These are phyloP conservation scores for Bagarius yarrelli DNA, from an alignment of 2,113 vertebrate genomes.

Conservation along the genomic window DNA sequence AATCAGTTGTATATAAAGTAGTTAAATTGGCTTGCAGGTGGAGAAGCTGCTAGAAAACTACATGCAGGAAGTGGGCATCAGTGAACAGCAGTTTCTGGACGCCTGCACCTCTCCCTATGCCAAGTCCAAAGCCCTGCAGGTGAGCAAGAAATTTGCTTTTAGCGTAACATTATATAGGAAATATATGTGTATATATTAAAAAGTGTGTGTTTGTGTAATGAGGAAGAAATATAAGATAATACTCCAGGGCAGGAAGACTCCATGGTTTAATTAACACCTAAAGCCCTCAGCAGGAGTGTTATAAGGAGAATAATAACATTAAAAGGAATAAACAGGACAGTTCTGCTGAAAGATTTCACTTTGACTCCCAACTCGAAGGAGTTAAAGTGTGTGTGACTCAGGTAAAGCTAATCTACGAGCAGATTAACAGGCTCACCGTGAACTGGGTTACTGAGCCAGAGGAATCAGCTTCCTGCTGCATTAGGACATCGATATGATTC, in stretches of 20 bases:
- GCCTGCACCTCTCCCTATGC: conserved; percentile 89
- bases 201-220: neutral
- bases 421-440: conserved; percentile 43
- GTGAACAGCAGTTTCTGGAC: conserved; percentile 91
- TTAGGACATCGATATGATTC: conserved; percentile 25
- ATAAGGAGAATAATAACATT: neutral
- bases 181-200: neutral
- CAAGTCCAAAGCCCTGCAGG: conserved; percentile 86
- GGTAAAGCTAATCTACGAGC: neutral
- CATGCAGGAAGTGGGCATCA: conserved; percentile 94
- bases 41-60: conserved; percentile 88
- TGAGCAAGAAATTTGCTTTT: conserved; percentile 48
- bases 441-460: conserved; percentile 39
- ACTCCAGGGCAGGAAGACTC: neutral
- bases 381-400: conserved; percentile 17
- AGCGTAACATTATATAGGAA: neutral
- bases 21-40: conserved; percentile 70
- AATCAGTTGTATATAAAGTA: neutral
- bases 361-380: neutral
- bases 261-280: conserved; percentile 6
- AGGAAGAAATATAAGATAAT: neutral
- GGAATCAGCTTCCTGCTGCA: conserved; percentile 18
- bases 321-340: neutral
- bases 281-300: neutral
- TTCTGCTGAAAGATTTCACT: neutral